Evolutionary conservation across 2,888 invertebrate species (phyloP).

Genomic region (Thysanoteuthis rhombus): DNA sequence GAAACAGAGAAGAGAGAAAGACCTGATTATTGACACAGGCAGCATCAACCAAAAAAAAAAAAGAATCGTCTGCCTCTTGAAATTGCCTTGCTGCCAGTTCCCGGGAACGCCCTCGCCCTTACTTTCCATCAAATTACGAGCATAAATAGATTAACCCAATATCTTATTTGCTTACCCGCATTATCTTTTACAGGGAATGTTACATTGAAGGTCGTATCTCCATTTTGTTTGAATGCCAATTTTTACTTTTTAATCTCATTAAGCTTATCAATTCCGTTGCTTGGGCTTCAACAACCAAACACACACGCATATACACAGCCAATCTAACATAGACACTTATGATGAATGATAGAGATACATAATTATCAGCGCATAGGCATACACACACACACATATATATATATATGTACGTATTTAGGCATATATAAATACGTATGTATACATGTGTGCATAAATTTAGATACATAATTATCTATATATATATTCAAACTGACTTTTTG

Average conservation of each 20-base stretch:
- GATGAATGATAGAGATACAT: neutral
- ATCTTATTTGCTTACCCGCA: neutral
- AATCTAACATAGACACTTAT: neutral
- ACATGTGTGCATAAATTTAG: neutral
- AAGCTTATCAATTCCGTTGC: neutral
- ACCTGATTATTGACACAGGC: no score
- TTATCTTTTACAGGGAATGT: neutral
- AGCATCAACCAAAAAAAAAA: no score
- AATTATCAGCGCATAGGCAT: neutral
- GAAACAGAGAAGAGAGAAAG: neutral
- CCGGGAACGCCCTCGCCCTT: neutral
- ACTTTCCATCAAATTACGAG: neutral
- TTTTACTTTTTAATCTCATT: neutral
- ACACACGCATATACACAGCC: neutral
- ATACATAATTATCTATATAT: neutral
- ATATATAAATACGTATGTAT: neutral
- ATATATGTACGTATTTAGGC: neutral
- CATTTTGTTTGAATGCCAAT: neutral
- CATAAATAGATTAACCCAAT: neutral
- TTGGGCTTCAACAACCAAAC: neutral
- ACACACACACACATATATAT: neutral
- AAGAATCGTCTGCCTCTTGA: neutral
- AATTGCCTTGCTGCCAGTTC: no score
- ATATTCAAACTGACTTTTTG: no score
- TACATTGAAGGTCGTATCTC: neutral